These are phyloP conservation scores for Mohoua ochrocephala DNA, from an alignment of 2,113 vertebrate species.

Conservation along the genomic window DNA sequence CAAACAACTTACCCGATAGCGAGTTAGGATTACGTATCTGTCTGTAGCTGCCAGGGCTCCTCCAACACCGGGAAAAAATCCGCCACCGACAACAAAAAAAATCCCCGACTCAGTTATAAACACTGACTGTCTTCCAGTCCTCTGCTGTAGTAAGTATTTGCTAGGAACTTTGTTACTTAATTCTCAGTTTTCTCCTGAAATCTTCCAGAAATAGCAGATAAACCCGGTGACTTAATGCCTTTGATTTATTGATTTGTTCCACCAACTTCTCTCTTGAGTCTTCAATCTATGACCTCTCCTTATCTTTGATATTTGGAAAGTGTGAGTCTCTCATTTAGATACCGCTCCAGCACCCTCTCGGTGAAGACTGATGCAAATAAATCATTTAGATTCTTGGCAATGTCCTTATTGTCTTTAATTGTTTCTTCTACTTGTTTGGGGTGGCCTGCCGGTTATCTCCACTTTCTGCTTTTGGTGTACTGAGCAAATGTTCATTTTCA, in stretches of 20 bases:
- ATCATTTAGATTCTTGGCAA: conserved; percentile 50
- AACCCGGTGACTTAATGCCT: not conserved
- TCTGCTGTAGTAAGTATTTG: conserved; percentile 3
- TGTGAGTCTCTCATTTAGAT: conserved; percentile 26
- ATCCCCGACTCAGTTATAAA: not conserved
- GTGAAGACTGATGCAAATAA: conserved; percentile 55
- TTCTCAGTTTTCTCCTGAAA: conserved; percentile 12
- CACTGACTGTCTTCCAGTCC: conserved; percentile 1
- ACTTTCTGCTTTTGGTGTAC: not conserved
- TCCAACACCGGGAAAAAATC: not conserved
- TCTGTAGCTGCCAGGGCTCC: not conserved
- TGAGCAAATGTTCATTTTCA: not conserved
- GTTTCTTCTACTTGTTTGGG: not conserved
- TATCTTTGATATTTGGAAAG: conserved; percentile 47
- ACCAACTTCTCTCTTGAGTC: not conserved
- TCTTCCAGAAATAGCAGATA: conserved; percentile 10
- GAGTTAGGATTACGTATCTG: not conserved
- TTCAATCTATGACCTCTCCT: not conserved
- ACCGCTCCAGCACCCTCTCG: not conserved
- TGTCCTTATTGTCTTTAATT: conserved; percentile 46
- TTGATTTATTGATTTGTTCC: conserved; percentile 46
- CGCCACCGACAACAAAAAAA: not conserved
- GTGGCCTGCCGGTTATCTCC: not conserved
- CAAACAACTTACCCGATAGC: not conserved
- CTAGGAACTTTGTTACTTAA: not conserved